Percentiles rank a stretch among this genome's conserved stretches.
Evolutionary conservation across 2,113 vertebrate species (phyloP).

Genomic region (Coreoperca whiteheadi): DNA sequence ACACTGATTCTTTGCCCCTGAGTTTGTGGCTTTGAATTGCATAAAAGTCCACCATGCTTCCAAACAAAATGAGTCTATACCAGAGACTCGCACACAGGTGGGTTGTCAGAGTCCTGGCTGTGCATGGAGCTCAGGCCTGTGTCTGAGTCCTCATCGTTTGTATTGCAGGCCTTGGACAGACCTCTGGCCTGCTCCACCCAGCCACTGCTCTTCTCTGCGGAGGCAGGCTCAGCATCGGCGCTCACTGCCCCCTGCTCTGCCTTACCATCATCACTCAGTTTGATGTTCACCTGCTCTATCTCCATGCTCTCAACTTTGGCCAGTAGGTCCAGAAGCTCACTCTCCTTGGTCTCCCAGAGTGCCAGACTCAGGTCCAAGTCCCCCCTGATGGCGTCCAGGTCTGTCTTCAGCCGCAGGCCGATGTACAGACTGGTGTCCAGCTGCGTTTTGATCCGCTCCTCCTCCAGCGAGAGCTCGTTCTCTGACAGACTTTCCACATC

Average conservation of each 20-base stretch:
- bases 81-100: conserved; percentile 92
- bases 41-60: conserved; percentile 43
- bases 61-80: conserved; percentile 80
- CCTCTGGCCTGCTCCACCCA: conserved; percentile 90
- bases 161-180: conserved; percentile 84
- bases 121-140: conserved; percentile 98
- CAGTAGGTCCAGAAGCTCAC: conserved; percentile 88
- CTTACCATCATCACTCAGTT: conserved; percentile 13
- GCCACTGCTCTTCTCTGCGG: conserved; percentile 57
- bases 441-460: conserved; percentile 91
- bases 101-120: conserved; percentile 96
- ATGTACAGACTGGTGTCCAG: conserved; percentile 95
- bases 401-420: conserved; percentile 92
- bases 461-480: conserved; percentile 85
- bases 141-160: conserved; percentile 95
- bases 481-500: conserved; percentile 71
- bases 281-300: conserved; percentile 55
- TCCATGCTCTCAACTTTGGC: conserved; percentile 87
- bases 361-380: conserved; percentile 90
- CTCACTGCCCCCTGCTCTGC: conserved; percentile 7
- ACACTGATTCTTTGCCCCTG: conserved; percentile 68
- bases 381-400: conserved; percentile 87
- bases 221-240: conserved; percentile 40
- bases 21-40: conserved; percentile 55
- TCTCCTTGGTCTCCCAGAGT: conserved; percentile 88